Percentiles rank a stretch among this genome's conserved stretches.
Conservation (phyloP, 2,797 vertebrate species). For the Vespertilio murinus region DNA sequence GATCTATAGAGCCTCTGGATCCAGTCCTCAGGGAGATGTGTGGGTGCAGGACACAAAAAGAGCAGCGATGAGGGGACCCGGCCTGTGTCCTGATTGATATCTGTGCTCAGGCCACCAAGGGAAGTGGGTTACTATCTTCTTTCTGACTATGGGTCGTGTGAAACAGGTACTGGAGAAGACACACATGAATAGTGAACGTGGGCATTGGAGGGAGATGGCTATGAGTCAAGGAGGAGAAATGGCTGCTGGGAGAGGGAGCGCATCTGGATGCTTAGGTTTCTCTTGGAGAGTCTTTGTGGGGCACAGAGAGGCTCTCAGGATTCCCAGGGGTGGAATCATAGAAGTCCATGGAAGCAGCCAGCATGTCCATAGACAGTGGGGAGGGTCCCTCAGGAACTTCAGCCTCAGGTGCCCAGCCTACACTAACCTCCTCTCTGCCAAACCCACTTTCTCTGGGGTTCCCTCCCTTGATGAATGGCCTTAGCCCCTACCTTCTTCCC, state of each 20-base stretch:
- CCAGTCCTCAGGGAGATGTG: neutral
- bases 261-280: neutral
- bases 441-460: neutral
- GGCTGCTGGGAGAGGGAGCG: neutral
- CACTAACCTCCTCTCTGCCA: neutral
- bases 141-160: neutral
- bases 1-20: neutral
- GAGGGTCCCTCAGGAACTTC: neutral
- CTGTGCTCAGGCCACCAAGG: neutral
- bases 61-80: neutral
- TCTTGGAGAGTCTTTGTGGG: neutral
- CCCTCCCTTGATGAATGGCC: neutral
- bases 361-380: neutral
- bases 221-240: neutral
- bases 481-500: too few relatives aligned
- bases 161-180: neutral
- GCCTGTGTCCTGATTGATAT: neutral
- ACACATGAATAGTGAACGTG: neutral
- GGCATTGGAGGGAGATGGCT: neutral
- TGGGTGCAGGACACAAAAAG: neutral
- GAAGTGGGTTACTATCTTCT: neutral
- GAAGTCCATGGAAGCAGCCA: fast-evolving
- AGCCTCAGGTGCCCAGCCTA: neutral
- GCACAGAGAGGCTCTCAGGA: neutral
- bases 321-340: neutral